Evolutionary conservation across 2,888 invertebrate genomes (phyloP).

Genomic region (Zootermopsis nevadensis): DNA sequence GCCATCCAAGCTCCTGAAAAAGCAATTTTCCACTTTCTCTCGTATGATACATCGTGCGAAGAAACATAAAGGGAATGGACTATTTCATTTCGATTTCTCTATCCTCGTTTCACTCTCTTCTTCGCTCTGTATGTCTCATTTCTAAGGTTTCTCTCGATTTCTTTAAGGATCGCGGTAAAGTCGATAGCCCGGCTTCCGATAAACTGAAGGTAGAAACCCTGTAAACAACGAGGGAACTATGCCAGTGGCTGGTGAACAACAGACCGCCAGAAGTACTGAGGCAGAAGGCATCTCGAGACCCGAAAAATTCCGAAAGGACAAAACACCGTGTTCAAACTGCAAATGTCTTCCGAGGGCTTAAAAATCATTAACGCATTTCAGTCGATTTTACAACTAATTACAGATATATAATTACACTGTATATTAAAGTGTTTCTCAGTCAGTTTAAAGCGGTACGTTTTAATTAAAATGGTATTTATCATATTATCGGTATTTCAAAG

Average conservation of each 20-base stretch:
- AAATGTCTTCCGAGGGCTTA: too few species aligned
- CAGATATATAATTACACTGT: too few species aligned
- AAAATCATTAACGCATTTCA: too few species aligned
- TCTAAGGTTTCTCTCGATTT: neutral
- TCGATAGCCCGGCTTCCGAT: neutral
- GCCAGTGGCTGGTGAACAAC: neutral
- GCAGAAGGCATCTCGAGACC: too few species aligned
- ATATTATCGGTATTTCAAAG: too few species aligned
- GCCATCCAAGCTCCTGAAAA: conserved; percentile 45
- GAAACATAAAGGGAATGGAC: conserved; percentile 39
- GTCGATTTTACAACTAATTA: too few species aligned
- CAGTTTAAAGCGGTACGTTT: too few species aligned
- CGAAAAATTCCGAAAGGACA: too few species aligned
- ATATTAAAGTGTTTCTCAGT: too few species aligned
- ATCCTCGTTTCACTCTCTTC: neutral
- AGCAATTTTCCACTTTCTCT: conserved; percentile 47
- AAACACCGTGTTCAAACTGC: too few species aligned
- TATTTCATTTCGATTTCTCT: conserved; percentile 30
- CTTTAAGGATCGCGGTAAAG: neutral
- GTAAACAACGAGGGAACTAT: conserved; percentile 11
- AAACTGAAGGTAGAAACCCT: neutral
- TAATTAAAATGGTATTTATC: too few species aligned
- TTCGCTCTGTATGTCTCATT: neutral
- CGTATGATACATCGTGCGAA: conserved; percentile 47
- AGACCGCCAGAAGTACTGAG: neutral